Base-by-base conservation (phyloP, 2,888 invertebrate genomes). In the Neoitamus cyanurus region DNA sequence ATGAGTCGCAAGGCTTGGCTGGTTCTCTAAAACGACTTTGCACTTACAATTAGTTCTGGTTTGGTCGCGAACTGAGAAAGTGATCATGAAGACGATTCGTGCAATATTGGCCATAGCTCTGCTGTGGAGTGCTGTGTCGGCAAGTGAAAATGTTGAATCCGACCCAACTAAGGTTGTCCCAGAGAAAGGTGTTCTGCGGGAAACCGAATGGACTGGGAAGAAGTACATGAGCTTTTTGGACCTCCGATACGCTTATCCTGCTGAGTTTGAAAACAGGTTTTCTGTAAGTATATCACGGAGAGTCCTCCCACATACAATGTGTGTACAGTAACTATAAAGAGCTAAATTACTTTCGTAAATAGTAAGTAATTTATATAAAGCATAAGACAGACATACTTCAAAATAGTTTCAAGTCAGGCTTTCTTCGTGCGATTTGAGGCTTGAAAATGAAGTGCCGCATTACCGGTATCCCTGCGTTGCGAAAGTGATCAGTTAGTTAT, bases 211-310 rank as follows among this genome's bases (percentile, higher is more conserved):
- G 87, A 84, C 85, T 9, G 80, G 84, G 25, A 69, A 75, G 58
- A 69, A 84, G 36, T 83, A 75, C 73, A 80, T 82, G 82, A 84
- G 83, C 34, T 87, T 86, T 72, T 68, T 85, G 30, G 87, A 85
- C 83, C 75, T 87, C n/a, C 83, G 85, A 58, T 87, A 86, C 82
- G 87, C 84, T 37, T 78, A 86, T 85, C 58, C 83, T 9, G 69
- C 75, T 4, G 58, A 69, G 7, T 11, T 20, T 15, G n/a, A 30
- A n/a, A 13, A 2, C 15, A 72, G 87, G 11, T 87, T 86, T 78
- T 78, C 82, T 73, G 86, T 86, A 58, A 31, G 83, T 75, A 42
- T 36, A 20, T 2, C 2, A 48, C 48, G 6, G 20, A 48, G 9
- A 48, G 15, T 2, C 20, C 4, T 7, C 5, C 1, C 37, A n/a